Evolutionary conservation across 92 coral and sea anemone species (phyloP).

Genomic region (Actinernus sp.): DNA sequence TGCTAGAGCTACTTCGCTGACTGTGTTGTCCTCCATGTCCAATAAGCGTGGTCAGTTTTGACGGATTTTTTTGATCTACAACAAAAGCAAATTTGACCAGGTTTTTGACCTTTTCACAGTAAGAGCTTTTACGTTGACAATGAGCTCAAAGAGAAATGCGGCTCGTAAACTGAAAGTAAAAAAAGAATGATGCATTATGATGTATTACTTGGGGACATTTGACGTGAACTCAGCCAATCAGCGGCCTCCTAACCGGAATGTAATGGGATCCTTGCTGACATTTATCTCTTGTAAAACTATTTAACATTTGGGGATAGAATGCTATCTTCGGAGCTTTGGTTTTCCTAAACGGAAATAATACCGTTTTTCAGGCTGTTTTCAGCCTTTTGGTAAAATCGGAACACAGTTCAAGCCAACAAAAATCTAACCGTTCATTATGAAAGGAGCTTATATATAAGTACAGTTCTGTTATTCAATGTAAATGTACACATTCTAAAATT

Average conservation of each 20-base stretch:
- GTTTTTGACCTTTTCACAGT: conserved; percentile 70
- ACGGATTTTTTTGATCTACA: neutral
- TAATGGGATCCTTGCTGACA: conserved; percentile 21
- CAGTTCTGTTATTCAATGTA: too few relatives aligned
- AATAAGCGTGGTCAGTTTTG: conserved; percentile 38
- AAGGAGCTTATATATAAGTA: too few relatives aligned
- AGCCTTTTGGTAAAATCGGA: too few relatives aligned
- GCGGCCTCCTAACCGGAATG: neutral
- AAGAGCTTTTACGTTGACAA: conserved; percentile 51
- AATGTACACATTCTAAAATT: too few relatives aligned
- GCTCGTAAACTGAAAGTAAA: conserved; percentile 47
- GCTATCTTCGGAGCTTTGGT: too few relatives aligned
- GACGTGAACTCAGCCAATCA: conserved; percentile 71
- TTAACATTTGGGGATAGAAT: too few relatives aligned
- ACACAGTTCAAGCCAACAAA: too few relatives aligned
- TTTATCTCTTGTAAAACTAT: conserved; percentile 8
- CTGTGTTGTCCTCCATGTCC: conserved; percentile 52
- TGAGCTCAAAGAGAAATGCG: too few relatives aligned
- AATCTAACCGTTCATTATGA: too few relatives aligned
- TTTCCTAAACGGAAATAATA: too few relatives aligned
- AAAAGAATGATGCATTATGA: conserved; percentile 82
- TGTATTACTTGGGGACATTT: conserved; percentile 82
- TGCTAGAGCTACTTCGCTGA: too few relatives aligned
- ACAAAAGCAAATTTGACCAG: conserved; percentile 57
- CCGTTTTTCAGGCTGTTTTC: too few relatives aligned